Conservation (phyloP, 2,888 invertebrate genomes). For the Meghimatium bilineatum region DNA sequence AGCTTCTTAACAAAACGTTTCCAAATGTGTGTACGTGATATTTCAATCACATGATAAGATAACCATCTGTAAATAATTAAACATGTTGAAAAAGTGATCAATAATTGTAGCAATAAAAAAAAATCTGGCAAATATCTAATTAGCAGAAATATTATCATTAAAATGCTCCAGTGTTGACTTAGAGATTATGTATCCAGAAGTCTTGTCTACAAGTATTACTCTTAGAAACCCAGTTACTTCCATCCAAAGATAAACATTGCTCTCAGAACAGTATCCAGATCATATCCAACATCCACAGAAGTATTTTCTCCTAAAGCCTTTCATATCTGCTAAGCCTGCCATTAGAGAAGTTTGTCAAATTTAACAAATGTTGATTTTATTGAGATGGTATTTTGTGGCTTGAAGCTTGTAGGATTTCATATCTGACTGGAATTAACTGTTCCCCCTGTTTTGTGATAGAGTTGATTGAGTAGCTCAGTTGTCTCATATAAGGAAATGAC, state of each 20-base stretch:
- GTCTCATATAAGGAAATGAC: too few relatives aligned
- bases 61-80: too few relatives aligned
- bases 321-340: neutral
- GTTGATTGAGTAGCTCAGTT: too few relatives aligned
- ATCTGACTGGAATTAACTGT: neutral
- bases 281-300: too few relatives aligned
- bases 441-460: neutral
- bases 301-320: neutral
- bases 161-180: neutral
- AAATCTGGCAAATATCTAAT: too few relatives aligned
- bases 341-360: neutral
- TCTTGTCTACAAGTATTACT: neutral
- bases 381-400: neutral
- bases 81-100: too few relatives aligned
- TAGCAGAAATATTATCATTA: neutral
- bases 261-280: too few relatives aligned
- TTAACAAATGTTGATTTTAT: conserved; percentile 54
- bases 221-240: neutral
- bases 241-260: neutral
- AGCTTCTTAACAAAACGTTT: too few relatives aligned
- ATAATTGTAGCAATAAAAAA: too few relatives aligned
- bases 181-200: neutral
- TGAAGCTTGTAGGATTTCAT: neutral
- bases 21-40: too few relatives aligned
- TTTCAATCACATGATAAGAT: too few relatives aligned